A percentile compares a stretch with the other conserved stretches of the same genome.
Evolutionary conservation across 2,113 vertebrate species (phyloP).

Genomic region (Erpornis zantholeuca): DNA sequence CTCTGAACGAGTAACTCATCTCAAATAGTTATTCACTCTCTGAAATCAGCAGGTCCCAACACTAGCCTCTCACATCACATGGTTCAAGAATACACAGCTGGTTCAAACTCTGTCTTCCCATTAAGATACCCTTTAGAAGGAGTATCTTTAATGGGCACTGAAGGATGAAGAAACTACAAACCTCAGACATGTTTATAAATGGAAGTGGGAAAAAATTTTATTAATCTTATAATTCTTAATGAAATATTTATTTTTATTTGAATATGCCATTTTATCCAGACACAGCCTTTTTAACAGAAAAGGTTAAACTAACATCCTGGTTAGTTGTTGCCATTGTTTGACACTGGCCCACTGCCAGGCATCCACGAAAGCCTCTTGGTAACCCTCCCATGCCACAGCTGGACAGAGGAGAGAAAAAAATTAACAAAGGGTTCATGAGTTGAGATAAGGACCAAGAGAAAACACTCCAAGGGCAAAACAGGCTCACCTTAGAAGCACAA

Average conservation of each 20-base stretch:
- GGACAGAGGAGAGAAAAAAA: neutral
- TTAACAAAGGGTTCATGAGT: neutral
- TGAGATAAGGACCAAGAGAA: neutral
- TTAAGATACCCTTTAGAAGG: neutral
- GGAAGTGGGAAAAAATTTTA: neutral
- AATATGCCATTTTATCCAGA: neutral
- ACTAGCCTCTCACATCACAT: neutral
- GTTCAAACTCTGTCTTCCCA: neutral
- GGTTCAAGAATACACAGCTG: neutral
- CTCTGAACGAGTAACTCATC: neutral
- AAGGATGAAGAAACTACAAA: neutral
- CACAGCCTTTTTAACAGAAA: neutral
- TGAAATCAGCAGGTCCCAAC: neutral
- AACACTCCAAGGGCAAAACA: neutral
- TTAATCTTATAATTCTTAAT: neutral
- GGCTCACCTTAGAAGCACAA: neutral
- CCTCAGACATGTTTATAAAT: neutral
- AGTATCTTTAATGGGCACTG: neutral
- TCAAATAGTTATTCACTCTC: neutral
- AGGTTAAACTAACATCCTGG: neutral
- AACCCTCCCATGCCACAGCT: neutral
- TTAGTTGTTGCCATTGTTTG: neutral
- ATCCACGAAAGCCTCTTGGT: neutral
- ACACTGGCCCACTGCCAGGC: neutral
- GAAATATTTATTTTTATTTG: neutral